phyloP scores from a whole-genome alignment of 1,140 invertebrate genomes.

The Eulimnadia texana region DNA sequence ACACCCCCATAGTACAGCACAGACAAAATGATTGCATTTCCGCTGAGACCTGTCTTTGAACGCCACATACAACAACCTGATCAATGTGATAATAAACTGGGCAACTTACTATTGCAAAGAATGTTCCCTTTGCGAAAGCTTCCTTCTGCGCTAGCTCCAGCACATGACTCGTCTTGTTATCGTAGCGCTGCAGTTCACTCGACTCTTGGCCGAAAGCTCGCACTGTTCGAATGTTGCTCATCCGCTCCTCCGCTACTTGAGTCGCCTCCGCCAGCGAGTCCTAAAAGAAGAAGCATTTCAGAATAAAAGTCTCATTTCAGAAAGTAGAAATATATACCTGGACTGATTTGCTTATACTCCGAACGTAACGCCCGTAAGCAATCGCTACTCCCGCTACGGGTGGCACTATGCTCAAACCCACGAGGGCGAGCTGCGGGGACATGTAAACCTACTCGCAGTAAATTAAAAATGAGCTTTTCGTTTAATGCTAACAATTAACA shows the following conservation, averaged over 20 bases:
- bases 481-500: too few relatives aligned
- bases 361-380: conserved; percentile 75
- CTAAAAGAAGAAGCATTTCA: conserved; percentile 31
- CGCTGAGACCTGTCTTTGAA: conserved; percentile 72
- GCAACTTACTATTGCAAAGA: conserved; percentile 72
- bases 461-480: too few relatives aligned
- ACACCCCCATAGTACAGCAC: conserved; percentile 87
- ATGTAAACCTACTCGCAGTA: conserved; percentile 85
- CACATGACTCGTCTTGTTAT: conserved; percentile 51
- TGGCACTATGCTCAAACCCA: conserved; percentile 75
- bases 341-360: conserved; percentile 65
- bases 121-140: conserved; percentile 66
- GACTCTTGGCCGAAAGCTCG: conserved; percentile 78
- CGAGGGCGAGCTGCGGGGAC: conserved; percentile 67
- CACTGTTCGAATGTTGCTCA: conserved; percentile 86
- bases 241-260: conserved; percentile 78
- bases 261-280: conserved; percentile 68
- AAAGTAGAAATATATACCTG: conserved; percentile 29
- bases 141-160: conserved; percentile 71
- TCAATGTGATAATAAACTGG: too few relatives aligned
- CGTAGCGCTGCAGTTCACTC: conserved; percentile 56
- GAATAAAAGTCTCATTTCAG: neutral
- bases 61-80: too few relatives aligned
- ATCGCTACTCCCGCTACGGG: conserved; percentile 70
- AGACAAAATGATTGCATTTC: conserved; percentile 78